A percentile compares a stretch with the other conserved stretches of the same genome.
phyloP scores from a whole-genome alignment of 2,888 invertebrate genomes.

The Drosophila robusta region DNA sequence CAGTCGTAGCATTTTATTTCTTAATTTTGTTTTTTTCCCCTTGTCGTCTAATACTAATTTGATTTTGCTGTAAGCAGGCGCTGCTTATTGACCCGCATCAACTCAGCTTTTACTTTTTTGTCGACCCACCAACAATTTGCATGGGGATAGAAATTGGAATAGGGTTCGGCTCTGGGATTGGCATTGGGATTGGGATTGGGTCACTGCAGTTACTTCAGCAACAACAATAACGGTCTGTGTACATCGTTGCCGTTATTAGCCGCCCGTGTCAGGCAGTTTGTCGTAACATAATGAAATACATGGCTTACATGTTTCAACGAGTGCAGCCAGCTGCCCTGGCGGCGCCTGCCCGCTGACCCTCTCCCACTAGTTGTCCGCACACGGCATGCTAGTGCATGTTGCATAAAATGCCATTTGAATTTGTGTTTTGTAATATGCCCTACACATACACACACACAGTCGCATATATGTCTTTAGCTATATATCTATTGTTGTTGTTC shows the following conservation, averaged over 20 bases:
- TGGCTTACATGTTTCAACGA: slow-evolving; percentile 70
- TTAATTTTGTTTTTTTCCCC: slow-evolving; percentile 68
- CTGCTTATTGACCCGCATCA: slow-evolving; percentile 70
- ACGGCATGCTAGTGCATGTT: slow-evolving; percentile 41
- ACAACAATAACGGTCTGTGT: slow-evolving; percentile 23
- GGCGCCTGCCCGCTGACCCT: background rate
- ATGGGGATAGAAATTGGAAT: slow-evolving; percentile 35
- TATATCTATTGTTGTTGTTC: slow-evolving; percentile 3
- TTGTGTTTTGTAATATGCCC: slow-evolving; percentile 61
- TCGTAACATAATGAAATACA: slow-evolving; percentile 79
- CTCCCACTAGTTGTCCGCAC: slow-evolving; percentile 2
- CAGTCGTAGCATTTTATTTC: slow-evolving; percentile 64
- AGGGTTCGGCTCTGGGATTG: slow-evolving; percentile 7
- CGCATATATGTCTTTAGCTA: background rate
- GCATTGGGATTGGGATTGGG: slow-evolving; percentile 38
- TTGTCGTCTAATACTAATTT: slow-evolving; percentile 69
- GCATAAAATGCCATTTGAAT: slow-evolving; percentile 76
- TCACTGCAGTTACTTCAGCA: slow-evolving; percentile 20
- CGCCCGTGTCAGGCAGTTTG: slow-evolving; percentile 77
- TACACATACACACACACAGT: slow-evolving; percentile 3
- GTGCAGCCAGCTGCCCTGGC: slow-evolving; percentile 7
- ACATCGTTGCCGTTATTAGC: slow-evolving; percentile 65
- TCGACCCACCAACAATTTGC: slow-evolving; percentile 30
- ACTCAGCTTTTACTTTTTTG: slow-evolving; percentile 52
- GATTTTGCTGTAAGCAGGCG: slow-evolving; percentile 69